Evolutionary conservation across 1,140 invertebrate species (phyloP).

Genomic region (Calliopsis andreniformis): DNA sequence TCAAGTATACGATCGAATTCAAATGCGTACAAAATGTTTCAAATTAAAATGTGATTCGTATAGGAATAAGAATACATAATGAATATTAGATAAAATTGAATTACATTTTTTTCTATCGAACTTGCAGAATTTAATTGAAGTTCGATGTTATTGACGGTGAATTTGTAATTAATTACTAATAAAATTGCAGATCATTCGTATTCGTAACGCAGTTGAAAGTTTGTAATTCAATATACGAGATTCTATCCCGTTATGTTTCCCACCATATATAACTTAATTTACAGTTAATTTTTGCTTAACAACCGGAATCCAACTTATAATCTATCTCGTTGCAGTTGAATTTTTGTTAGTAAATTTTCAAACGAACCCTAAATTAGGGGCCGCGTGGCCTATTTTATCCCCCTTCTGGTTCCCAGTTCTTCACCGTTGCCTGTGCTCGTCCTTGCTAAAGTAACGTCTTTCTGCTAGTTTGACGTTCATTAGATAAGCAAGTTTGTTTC

Average conservation of each 20-base stretch:
- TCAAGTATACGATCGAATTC: background rate
- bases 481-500: slow-evolving; percentile 55
- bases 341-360: slow-evolving; percentile 37
- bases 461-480: slow-evolving; percentile 60
- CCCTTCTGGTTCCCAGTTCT: slow-evolving; percentile 28
- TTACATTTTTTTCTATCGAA: no score
- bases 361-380: slow-evolving; percentile 38
- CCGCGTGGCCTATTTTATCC: slow-evolving; percentile 54
- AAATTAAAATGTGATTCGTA: background rate
- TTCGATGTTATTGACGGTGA: no score
- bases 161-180: no score
- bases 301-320: background rate
- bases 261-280: background rate
- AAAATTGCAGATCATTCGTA: background rate
- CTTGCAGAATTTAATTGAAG: no score
- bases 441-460: slow-evolving; percentile 54
- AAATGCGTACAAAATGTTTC: background rate
- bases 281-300: background rate
- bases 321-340: background rate
- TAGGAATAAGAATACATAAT: no score
- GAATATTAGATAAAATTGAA: no score
- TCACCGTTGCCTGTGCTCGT: slow-evolving; percentile 36
- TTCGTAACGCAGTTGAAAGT: background rate
- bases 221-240: background rate
- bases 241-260: background rate